Percentiles rank a stretch among this genome's conserved stretches.
phyloP scores from a whole-genome alignment of 2,113 vertebrate genomes.

The Marcusenius ussheri region DNA sequence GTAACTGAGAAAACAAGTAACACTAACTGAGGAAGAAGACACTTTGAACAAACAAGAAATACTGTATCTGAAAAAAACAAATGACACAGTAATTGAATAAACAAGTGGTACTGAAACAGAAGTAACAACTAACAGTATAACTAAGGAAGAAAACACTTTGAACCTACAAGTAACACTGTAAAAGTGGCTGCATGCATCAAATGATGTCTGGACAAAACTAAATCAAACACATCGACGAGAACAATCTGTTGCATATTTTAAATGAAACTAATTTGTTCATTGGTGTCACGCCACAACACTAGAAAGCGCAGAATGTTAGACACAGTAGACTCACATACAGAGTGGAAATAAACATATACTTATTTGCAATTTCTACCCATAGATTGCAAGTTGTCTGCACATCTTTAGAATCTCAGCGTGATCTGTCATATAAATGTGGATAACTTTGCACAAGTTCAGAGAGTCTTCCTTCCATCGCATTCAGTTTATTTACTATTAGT shows the following conservation, averaged over 20 bases:
- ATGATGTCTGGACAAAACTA: neutral
- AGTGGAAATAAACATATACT: neutral
- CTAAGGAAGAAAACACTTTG: too few relatives aligned
- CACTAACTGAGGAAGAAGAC: neutral
- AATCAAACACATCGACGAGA: neutral
- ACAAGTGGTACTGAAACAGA: neutral
- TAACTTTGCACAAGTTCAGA: neutral
- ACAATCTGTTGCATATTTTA: neutral
- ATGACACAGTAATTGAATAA: neutral
- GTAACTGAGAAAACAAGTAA: neutral
- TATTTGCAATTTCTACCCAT: neutral
- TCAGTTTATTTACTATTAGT: neutral
- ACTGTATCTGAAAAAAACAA: neutral
- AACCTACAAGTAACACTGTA: neutral
- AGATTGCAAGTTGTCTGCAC: too few relatives aligned
- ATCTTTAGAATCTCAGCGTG: too few relatives aligned
- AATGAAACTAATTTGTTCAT: neutral
- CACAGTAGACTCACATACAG: neutral
- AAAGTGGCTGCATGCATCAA: neutral
- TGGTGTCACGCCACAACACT: neutral
- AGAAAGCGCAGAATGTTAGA: neutral
- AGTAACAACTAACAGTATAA: neutral
- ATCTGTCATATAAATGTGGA: too few relatives aligned
- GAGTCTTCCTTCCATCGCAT: neutral
- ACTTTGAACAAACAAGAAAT: neutral